These are phyloP conservation scores for Stegastes partitus DNA, from an alignment of 2,113 vertebrate species.

Conservation along the genomic window DNA sequence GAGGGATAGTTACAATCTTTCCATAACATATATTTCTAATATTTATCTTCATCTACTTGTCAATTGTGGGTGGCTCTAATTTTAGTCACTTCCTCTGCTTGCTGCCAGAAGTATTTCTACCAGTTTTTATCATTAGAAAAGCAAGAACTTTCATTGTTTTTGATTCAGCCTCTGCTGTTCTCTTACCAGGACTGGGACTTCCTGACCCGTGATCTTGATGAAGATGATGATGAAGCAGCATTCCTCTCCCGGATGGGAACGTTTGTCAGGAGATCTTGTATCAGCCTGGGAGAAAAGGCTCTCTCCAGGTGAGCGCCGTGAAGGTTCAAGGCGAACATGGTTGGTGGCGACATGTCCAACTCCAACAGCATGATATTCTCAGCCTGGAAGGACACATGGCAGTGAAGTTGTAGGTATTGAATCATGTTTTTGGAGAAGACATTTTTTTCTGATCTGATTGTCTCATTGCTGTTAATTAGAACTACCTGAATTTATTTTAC, in stretches of 20 bases:
- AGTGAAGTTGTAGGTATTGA: not conserved
- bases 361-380: slow-evolving; percentile 97
- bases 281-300: slow-evolving; percentile 70
- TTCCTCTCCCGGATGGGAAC: slow-evolving; percentile 84
- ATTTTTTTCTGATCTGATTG: no score
- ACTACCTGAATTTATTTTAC: no score
- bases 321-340: slow-evolving; percentile 86
- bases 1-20: no score
- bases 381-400: slow-evolving; percentile 81
- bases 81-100: no score
- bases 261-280: slow-evolving; percentile 43
- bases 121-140: no score
- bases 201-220: slow-evolving; percentile 85
- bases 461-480: no score
- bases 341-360: slow-evolving; percentile 90
- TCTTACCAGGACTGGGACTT: slow-evolving; percentile 95
- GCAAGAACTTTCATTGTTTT: no score
- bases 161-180: not conserved
- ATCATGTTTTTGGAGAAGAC: not conserved
- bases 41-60: no score
- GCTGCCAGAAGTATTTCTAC: no score
- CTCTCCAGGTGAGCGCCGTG: slow-evolving; percentile 85
- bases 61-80: no score
- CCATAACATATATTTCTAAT: no score
- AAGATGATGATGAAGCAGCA: slow-evolving; percentile 36